Evolutionary conservation across 2,113 vertebrate genomes (phyloP).

Genomic region (Caranx ignobilis): DNA sequence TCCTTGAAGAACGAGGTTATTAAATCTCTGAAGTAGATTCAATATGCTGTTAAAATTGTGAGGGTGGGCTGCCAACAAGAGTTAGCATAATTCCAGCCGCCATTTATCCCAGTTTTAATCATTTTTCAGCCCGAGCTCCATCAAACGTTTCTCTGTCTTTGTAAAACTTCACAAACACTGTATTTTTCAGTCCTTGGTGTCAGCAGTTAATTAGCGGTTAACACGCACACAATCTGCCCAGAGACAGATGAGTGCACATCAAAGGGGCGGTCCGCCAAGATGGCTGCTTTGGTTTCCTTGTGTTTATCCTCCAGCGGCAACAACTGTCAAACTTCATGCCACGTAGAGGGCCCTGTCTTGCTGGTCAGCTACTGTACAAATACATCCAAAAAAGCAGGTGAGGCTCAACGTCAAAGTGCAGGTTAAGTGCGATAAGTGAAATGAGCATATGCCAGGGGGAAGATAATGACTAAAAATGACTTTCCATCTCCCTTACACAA

Average conservation of each 20-base stretch:
- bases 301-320: slow-evolving; percentile 60
- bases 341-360: slow-evolving; percentile 17
- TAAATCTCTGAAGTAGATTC: slow-evolving; percentile 49
- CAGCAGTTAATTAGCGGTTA: slow-evolving; percentile 82
- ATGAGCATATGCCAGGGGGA: slow-evolving; percentile 82
- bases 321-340: slow-evolving; percentile 42
- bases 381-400: slow-evolving; percentile 47
- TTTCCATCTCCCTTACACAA: slow-evolving; percentile 80
- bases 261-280: slow-evolving; percentile 73
- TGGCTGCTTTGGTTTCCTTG: slow-evolving; percentile 69
- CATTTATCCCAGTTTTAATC: slow-evolving; percentile 69
- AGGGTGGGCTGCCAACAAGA: slow-evolving; percentile 51
- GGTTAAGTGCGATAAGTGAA: slow-evolving; percentile 81
- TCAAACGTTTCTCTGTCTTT: slow-evolving; percentile 69
- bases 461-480: slow-evolving; percentile 83
- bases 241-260: slow-evolving; percentile 79
- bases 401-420: slow-evolving; percentile 70
- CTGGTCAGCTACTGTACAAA: slow-evolving; percentile 57
- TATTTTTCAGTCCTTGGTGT: slow-evolving; percentile 67
- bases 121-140: slow-evolving; percentile 61
- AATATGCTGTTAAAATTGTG: slow-evolving; percentile 44
- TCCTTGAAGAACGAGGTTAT: slow-evolving; percentile 30
- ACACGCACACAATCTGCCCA: slow-evolving; percentile 70
- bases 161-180: slow-evolving; percentile 72
- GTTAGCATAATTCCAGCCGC: slow-evolving; percentile 52